These are phyloP conservation scores for Naja naja DNA, from an alignment of 2,113 vertebrate genomes.

Conservation along the genomic window DNA sequence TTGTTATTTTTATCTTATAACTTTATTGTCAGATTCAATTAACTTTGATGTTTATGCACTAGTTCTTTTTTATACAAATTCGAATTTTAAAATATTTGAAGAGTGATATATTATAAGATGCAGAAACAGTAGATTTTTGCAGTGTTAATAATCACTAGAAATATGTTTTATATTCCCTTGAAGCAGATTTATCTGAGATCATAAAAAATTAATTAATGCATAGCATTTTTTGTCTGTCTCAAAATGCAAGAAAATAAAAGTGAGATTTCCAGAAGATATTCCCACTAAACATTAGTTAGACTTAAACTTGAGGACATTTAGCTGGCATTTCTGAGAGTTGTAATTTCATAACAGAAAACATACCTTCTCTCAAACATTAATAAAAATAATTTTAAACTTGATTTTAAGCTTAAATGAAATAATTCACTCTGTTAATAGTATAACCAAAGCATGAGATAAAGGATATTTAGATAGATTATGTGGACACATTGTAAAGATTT, in stretches of 20 bases:
- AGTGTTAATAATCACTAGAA: not conserved
- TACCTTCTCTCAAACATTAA: not conserved
- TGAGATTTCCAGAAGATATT: not conserved
- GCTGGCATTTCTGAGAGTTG: not conserved
- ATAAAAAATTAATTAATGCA: not conserved
- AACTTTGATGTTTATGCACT: not conserved
- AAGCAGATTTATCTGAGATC: not conserved
- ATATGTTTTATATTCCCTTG: not conserved
- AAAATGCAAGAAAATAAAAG: not conserved
- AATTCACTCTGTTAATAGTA: not conserved
- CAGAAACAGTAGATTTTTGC: not conserved
- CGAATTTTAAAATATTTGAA: not conserved
- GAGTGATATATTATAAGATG: not conserved
- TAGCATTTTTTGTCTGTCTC: not conserved
- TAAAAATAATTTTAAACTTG: not conserved
- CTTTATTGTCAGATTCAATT: not conserved
- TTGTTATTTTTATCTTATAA: not conserved
- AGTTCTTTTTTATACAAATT: not conserved
- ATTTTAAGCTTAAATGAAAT: not conserved
- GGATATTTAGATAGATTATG: not conserved
- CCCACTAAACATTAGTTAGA: not conserved
- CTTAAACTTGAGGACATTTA: not conserved
- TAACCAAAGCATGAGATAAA: not conserved
- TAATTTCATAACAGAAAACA: not conserved
- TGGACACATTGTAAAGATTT: not conserved